A percentile compares a stretch with the other conserved stretches of the same genome.
Conservation (phyloP, 2,797 vertebrate genomes). For the Sebastes diploproa region DNA sequence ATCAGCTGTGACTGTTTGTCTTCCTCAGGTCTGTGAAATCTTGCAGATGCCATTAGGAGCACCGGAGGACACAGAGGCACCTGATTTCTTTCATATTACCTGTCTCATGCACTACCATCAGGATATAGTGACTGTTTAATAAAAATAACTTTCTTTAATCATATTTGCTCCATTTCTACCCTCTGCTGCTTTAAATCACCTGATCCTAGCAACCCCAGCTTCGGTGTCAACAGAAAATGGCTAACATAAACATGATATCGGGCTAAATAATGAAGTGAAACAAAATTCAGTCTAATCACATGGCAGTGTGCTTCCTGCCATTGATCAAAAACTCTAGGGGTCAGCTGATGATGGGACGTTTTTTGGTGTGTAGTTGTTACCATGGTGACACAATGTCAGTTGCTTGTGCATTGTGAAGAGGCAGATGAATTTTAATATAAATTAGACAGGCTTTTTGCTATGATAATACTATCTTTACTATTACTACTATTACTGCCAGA, state of each 20-base stretch:
- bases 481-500: neutral
- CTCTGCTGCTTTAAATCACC: no score
- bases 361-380: constrained; percentile 1
- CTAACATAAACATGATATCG: neutral
- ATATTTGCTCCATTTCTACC: no score
- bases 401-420: neutral
- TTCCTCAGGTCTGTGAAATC: no score
- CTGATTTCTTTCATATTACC: no score
- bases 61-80: no score
- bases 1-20: no score
- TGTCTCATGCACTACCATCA: no score
- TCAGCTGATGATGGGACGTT: neutral
- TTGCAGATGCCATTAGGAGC: no score
- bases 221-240: neutral
- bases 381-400: neutral
- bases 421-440: neutral
- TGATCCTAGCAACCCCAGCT: neutral
- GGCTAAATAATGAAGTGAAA: neutral
- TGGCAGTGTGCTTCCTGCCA: neutral
- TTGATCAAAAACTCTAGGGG: neutral
- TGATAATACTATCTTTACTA: neutral
- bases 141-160: no score
- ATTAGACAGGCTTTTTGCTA: neutral
- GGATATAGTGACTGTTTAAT: no score
- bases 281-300: neutral